Conservation (phyloP, 2,797 vertebrate species). For the Hydrolagus colliei region DNA sequence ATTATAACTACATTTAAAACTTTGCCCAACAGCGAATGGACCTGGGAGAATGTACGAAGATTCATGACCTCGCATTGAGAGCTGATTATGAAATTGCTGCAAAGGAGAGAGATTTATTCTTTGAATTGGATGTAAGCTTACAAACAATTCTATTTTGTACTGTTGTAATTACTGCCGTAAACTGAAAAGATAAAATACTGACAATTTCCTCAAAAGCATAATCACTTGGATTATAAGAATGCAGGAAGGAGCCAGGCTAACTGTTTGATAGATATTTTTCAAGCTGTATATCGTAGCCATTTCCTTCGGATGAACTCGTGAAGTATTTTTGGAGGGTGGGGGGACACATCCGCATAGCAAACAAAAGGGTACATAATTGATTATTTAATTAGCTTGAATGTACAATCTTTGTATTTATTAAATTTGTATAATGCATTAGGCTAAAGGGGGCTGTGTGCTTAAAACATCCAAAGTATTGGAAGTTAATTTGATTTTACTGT, state of each 20-base stretch:
- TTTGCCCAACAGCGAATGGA: slow-evolving; percentile 79
- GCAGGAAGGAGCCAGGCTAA: too few species aligned
- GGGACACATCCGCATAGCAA: too few species aligned
- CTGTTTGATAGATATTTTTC: too few species aligned
- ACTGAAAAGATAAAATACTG: too few species aligned
- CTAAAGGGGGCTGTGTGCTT: neutral
- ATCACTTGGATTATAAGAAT: too few species aligned
- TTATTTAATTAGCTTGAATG: too few species aligned
- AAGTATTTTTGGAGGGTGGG: too few species aligned
- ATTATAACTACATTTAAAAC: neutral
- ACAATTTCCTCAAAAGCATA: too few species aligned
- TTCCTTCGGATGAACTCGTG: too few species aligned
- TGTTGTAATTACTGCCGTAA: too few species aligned
- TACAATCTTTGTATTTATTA: neutral
- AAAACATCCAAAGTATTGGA: neutral
- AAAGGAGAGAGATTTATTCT: slow-evolving; percentile 94
- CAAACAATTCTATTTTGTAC: neutral
- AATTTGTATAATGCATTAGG: neutral
- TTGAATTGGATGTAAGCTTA: slow-evolving; percentile 90
- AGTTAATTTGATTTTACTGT: neutral
- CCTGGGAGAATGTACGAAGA: slow-evolving; percentile 94
- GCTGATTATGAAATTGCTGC: slow-evolving; percentile 98
- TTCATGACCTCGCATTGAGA: slow-evolving; percentile 92
- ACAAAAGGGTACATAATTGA: too few species aligned
- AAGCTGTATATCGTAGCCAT: too few species aligned